These are phyloP conservation scores for Armadillidium nasatum DNA, from an alignment of 1,140 invertebrate genomes.

Conservation along the genomic window DNA sequence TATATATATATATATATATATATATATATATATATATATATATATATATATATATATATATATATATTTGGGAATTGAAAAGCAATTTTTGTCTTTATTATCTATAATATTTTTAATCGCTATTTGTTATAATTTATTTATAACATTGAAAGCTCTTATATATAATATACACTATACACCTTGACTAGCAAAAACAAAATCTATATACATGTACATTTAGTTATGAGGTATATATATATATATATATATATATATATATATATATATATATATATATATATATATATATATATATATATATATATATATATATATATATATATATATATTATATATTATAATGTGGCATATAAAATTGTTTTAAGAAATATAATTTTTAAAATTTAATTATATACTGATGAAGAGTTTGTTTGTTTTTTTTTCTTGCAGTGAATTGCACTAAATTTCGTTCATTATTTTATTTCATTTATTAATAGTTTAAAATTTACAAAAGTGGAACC, in stretches of 20 bases:
- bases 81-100: neutral
- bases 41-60: conserved; percentile 6
- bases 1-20: conserved; percentile 25
- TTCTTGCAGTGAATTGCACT: too few species aligned
- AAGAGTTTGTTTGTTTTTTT: too few species aligned
- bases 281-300: conserved; percentile 2
- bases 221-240: neutral
- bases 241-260: conserved; percentile 6
- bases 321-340: neutral
- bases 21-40: conserved; percentile 7
- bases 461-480: too few species aligned
- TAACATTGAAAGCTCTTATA: neutral
- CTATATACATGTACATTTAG: too few species aligned
- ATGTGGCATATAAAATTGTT: too few species aligned
- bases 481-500: too few species aligned
- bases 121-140: too few species aligned
- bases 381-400: too few species aligned
- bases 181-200: too few species aligned
- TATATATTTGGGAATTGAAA: neutral
- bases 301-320: conserved; percentile 6
- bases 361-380: too few species aligned
- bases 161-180: conserved; percentile 4
- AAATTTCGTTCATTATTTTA: too few species aligned
- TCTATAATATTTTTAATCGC: conserved; percentile 5
- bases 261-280: conserved; percentile 6